These are phyloP conservation scores for Chaenodraco wilsoni DNA, from an alignment of 2,797 vertebrate species.

Conservation along the genomic window DNA sequence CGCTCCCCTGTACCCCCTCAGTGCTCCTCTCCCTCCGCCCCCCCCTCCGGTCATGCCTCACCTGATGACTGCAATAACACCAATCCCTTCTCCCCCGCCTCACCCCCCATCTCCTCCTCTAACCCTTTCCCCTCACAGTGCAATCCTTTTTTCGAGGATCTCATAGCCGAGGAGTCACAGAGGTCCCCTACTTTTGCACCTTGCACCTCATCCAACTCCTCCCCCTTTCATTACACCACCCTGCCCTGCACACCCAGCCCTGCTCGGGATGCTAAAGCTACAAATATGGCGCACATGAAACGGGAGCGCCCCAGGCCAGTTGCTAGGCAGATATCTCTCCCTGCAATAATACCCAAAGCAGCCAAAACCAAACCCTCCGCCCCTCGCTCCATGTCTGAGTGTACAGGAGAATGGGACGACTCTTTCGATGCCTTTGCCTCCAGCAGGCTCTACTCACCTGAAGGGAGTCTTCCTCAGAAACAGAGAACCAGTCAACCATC, in stretches of 20 bases:
- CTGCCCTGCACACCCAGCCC: constrained; percentile 61
- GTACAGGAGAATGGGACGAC: constrained; percentile 86
- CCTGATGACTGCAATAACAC: constrained; percentile 79
- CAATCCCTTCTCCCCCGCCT: constrained; percentile 81
- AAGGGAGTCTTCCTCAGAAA: constrained; percentile 45
- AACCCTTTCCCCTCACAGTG: constrained; percentile 92
- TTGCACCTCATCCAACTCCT: constrained; percentile 84
- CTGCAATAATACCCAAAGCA: constrained; percentile 68
- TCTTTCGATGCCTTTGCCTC: constrained; percentile 92
- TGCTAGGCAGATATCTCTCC: constrained; percentile 81
- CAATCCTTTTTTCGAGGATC: constrained; percentile 96
- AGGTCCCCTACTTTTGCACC: constrained; percentile 88
- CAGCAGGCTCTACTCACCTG: constrained; percentile 86
- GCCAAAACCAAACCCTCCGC: constrained; percentile 33
- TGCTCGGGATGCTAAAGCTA: constrained; percentile 26
- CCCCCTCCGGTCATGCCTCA: constrained; percentile 76
- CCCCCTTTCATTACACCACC: constrained; percentile 76
- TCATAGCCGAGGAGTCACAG: constrained; percentile 88
- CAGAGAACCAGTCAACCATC: constrained; percentile 47
- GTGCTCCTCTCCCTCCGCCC: constrained; percentile 73
- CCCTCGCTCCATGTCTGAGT: constrained; percentile 75
- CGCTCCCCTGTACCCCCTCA: constrained; percentile 77
- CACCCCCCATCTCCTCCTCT: constrained; percentile 86
- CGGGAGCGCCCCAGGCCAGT: constrained; percentile 81
- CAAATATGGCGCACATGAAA: constrained; percentile 66